Evolutionary conservation across 2,797 vertebrate species (phyloP).

Genomic region (Brachymystax lenok): DNA sequence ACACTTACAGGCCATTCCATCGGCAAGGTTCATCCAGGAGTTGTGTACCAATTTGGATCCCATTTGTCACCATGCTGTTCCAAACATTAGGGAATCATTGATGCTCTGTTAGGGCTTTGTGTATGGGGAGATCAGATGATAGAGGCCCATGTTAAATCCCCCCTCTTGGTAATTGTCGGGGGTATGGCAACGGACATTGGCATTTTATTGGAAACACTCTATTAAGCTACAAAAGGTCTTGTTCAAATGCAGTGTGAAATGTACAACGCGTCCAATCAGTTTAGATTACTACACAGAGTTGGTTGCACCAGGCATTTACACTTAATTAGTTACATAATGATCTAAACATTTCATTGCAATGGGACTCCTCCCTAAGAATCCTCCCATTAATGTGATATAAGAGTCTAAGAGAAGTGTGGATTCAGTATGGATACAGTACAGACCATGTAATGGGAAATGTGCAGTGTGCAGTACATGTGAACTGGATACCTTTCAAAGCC

Average conservation of each 20-base stretch:
- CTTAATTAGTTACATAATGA: background rate
- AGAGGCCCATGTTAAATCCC: constrained; percentile 38
- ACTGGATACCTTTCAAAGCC: no score
- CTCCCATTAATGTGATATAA: background rate
- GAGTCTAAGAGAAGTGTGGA: background rate
- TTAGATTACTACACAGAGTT: background rate
- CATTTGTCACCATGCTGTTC: constrained; percentile 33
- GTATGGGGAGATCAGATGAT: constrained; percentile 19
- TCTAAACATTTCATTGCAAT: background rate
- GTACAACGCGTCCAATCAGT: background rate
- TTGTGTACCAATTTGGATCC: constrained; percentile 29
- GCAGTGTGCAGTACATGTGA: background rate
- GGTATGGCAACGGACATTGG: background rate
- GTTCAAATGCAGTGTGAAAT: background rate
- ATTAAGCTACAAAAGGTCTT: background rate
- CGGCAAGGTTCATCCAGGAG: constrained; percentile 3
- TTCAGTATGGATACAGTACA: background rate
- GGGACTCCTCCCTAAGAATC: background rate
- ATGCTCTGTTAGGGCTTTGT: constrained; percentile 25
- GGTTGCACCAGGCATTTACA: background rate
- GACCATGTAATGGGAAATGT: background rate
- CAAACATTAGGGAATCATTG: constrained; percentile 35
- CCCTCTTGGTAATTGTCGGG: constrained; percentile 20
- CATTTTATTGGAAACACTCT: background rate
- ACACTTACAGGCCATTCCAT: constrained; percentile 17